Conservation (phyloP, 2,113 vertebrate genomes). For the Tragelaphus strepsiceros region DNA sequence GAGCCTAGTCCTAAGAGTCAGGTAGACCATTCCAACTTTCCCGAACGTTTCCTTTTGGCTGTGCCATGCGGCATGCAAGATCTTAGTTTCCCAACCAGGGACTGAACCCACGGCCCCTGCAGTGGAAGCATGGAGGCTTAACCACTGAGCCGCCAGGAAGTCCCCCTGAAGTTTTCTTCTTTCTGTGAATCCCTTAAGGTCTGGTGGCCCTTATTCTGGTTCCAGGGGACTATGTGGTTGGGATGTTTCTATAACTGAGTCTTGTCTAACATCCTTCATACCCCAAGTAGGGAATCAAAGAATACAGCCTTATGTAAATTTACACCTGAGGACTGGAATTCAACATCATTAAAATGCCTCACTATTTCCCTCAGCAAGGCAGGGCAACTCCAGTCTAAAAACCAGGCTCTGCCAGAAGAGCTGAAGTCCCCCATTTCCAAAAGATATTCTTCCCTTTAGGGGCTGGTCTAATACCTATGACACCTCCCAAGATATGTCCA, state of each 20-base stretch:
- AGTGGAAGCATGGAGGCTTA: neutral
- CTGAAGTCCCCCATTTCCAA: neutral
- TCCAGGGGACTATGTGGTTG: neutral
- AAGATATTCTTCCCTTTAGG: neutral
- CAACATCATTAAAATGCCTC: neutral
- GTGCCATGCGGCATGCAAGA: rapidly evolving
- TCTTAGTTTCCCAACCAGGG: neutral
- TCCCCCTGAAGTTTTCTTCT: neutral
- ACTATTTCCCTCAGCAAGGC: neutral
- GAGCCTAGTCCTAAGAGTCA: neutral
- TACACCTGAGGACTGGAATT: neutral
- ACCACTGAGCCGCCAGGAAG: neutral
- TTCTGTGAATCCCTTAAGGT: neutral
- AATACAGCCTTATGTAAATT: neutral
- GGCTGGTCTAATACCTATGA: neutral
- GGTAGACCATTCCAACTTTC: neutral
- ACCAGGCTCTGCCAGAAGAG: neutral
- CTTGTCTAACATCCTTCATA: neutral
- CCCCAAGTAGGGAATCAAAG: neutral
- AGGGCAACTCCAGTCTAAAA: neutral
- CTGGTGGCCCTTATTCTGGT: neutral
- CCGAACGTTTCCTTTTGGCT: neutral
- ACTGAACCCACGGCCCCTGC: neutral
- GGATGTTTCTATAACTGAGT: neutral
- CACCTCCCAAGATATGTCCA: neutral